A percentile compares a stretch with the other conserved stretches of the same genome.
These are phyloP conservation scores for Chelonus formosanus DNA, from an alignment of 2,888 invertebrate species.

Conservation along the genomic window DNA sequence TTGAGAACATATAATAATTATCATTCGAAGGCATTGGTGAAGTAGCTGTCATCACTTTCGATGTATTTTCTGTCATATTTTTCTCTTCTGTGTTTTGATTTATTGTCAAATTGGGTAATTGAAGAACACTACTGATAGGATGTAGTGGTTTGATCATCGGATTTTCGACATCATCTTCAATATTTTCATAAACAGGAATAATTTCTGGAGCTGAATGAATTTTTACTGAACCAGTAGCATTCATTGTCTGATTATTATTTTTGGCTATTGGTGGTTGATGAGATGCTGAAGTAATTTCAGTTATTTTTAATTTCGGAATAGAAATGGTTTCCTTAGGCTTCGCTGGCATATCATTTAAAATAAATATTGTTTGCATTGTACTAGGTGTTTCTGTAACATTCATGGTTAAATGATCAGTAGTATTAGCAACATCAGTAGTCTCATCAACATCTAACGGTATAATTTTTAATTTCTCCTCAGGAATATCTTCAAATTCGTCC, in stretches of 20 bases:
- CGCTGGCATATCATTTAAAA: constrained; percentile 9
- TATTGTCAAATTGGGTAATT: constrained; percentile 10
- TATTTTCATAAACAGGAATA: constrained; percentile 59
- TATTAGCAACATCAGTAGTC: constrained; percentile 6
- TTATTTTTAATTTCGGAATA: constrained; percentile 42
- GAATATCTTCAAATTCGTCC: constrained; percentile 25
- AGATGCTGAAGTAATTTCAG: constrained; percentile 41
- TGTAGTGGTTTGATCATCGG: constrained; percentile 37
- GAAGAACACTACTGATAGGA: constrained; percentile 14
- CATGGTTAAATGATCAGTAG: no score
- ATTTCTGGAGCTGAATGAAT: constrained; percentile 44
- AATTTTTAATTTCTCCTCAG: constrained; percentile 47
- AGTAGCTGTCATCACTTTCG: constrained; percentile 10
- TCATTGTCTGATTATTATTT: constrained; percentile 14
- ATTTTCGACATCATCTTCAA: constrained; percentile 44
- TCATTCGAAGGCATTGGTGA: constrained; percentile 26
- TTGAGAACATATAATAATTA: constrained; percentile 60
- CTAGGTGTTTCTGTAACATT: constrained; percentile 1
- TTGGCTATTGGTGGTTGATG: constrained; percentile 22
- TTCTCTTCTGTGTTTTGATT: background rate
- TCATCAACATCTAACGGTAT: constrained; percentile 52
- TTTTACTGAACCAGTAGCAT: constrained; percentile 6
- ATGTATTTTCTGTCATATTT: constrained; percentile 11
- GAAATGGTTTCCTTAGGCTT: constrained; percentile 37
- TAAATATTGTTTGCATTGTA: constrained; percentile 18